Evolutionary conservation across 2,113 vertebrate species (phyloP), one percentile per base, ranked within the genome.

Genomic region (Neoarius graeffei): DNA sequence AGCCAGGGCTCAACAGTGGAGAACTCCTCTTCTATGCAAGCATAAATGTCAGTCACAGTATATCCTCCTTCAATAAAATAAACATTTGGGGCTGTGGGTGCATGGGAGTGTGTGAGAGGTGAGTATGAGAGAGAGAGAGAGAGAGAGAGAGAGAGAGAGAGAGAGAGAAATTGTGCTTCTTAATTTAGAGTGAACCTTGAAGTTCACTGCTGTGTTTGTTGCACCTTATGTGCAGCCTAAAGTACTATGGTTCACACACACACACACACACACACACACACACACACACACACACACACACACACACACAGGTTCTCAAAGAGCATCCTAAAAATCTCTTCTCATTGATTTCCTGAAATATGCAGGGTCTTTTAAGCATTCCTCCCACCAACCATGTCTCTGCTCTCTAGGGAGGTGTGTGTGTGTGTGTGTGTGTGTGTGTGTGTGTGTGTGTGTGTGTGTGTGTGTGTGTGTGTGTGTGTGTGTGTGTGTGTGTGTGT

Each of bases 1-100:
- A 79, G 91, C 88, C 80, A 9, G 85, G 74, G 86, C 50, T 87
- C 69, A n/a, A 83, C 67, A 87, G 91, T 85, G 81, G 88, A 90
- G 89, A 92, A 91, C 89, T 92, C 87, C 90, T 71, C 89, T 93
- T 91, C 13, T 67, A 27, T 84, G 87, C 87, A 89, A 92, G 89
- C 88, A 90, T 83, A 82, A 91, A 89, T 92, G 90, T 84, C 85
- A 48, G 89, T 81, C 56, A 90, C 77, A 88, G 84, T 87, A 90
- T 83, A 89, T 84, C 86, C 77, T 77, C 85, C 87, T 82, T 85
- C 86, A 87, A 87, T 56, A 88, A 82, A 81, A 14, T 71, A 50
- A 84, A 77, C 35, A 17, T 64, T 62, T 5, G 85, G 85, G 84
- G 88, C 80, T 87, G 42, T 77, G 87, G 87, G 52, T 66, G 84